These are phyloP conservation scores for Premnoplex brunnescens DNA, from an alignment of 2,797 vertebrate genomes.

Conservation along the genomic window DNA sequence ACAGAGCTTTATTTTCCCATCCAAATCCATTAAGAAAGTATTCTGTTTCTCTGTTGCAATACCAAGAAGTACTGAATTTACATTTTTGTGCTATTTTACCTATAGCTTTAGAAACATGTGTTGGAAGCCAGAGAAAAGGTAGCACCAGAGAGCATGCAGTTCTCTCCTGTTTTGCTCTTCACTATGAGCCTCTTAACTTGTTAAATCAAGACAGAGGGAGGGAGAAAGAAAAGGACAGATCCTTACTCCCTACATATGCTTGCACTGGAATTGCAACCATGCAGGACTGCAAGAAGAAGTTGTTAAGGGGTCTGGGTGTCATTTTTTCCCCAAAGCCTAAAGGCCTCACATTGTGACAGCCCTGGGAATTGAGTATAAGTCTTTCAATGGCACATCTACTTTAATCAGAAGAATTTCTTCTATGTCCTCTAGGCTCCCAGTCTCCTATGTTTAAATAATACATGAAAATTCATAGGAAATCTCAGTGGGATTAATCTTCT, in stretches of 20 bases:
- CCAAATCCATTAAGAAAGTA: background rate
- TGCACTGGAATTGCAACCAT: background rate
- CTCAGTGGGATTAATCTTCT: background rate
- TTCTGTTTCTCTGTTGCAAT: background rate
- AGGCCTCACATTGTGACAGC: background rate
- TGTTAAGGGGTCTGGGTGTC: rapidly evolving
- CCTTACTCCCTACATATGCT: background rate
- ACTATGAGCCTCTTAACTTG: background rate
- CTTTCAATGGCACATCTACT: background rate
- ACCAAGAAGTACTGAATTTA: background rate
- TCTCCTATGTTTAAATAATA: background rate
- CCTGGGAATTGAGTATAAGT: background rate
- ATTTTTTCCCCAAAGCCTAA: background rate
- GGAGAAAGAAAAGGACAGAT: background rate
- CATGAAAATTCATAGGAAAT: background rate
- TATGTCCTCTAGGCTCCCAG: background rate
- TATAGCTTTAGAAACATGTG: background rate
- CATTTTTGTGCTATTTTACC: background rate
- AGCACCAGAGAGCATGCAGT: background rate
- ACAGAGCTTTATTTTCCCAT: background rate
- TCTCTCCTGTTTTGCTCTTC: background rate
- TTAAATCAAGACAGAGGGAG: background rate
- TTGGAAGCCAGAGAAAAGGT: background rate
- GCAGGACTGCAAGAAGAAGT: background rate
- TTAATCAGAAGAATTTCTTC: background rate